Percentiles rank a stretch among this genome's conserved stretches.
These are phyloP conservation scores for Gymnodraco acuticeps DNA, from an alignment of 2,797 vertebrate species.

Conservation along the genomic window DNA sequence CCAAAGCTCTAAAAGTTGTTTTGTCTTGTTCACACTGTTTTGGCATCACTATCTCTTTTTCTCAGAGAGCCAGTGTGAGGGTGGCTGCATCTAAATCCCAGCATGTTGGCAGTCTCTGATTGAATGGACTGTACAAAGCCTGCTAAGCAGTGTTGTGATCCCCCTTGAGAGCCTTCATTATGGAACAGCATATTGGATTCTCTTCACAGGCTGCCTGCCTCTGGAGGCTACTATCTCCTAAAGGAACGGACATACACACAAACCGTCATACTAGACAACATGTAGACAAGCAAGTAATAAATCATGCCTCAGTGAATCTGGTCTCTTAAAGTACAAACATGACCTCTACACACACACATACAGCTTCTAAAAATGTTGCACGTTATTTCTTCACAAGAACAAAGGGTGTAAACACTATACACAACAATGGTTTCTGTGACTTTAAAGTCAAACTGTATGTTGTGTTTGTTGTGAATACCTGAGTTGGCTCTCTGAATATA, in stretches of 20 bases:
- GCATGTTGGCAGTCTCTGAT: conserved; percentile 76
- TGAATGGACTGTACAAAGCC: conserved; percentile 82
- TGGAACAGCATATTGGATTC: conserved; percentile 81
- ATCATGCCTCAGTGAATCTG: conserved; percentile 34
- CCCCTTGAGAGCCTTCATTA: conserved; percentile 84
- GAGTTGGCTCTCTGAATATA: no score
- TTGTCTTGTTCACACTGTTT: conserved; percentile 40
- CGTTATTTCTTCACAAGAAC: no score
- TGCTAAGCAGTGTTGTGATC: conserved; percentile 77
- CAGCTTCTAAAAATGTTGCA: no score
- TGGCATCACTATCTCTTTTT: conserved; percentile 61
- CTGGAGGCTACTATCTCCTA: conserved; percentile 53
- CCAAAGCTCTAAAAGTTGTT: conserved; percentile 46
- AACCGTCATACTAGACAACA: conserved; percentile 17
- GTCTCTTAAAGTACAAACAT: conserved; percentile 17
- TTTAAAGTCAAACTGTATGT: background rate
- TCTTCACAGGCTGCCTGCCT: conserved; percentile 70
- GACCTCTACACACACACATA: conserved; percentile 7
- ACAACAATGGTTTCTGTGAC: background rate
- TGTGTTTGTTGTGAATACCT: background rate
- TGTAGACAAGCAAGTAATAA: conserved; percentile 36
- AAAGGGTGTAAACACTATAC: background rate
- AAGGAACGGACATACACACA: conserved; percentile 43
- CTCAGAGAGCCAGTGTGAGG: conserved; percentile 57
- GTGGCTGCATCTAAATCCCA: conserved; percentile 73